phyloP scores from a whole-genome alignment of 2,113 vertebrate genomes.

The Melanerpes formicivorus region DNA sequence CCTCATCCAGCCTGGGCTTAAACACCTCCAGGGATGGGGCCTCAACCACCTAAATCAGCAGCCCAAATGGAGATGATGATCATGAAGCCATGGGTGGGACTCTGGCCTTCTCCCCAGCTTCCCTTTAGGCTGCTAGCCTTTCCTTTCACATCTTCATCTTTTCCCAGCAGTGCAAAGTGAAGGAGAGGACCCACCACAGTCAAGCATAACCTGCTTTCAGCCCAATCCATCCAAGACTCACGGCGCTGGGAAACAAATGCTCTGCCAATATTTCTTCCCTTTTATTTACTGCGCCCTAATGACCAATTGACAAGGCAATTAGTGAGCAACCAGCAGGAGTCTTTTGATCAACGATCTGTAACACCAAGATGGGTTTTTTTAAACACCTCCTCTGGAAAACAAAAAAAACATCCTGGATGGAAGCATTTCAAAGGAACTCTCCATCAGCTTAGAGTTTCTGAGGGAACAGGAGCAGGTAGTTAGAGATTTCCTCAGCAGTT shows the following conservation, averaged over 20 bases:
- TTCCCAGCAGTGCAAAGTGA: neutral
- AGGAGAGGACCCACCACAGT: neutral
- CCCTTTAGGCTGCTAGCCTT: neutral
- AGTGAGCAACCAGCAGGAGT: neutral
- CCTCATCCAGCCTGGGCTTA: no score
- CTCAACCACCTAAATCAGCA: neutral
- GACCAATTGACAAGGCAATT: slow-evolving; percentile 11
- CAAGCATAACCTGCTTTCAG: neutral
- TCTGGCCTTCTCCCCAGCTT: neutral
- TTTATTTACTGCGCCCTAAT: neutral
- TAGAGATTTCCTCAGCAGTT: no score
- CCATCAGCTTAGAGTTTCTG: neutral
- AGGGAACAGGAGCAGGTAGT: neutral
- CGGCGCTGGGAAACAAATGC: neutral
- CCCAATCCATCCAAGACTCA: slow-evolving; percentile 8
- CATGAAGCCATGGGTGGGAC: neutral
- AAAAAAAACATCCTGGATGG: neutral
- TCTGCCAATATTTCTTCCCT: slow-evolving; percentile 26
- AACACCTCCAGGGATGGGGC: no score
- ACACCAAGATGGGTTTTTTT: neutral
- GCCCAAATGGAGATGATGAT: neutral
- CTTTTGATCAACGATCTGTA: slow-evolving; percentile 6
- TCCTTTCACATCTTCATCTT: neutral
- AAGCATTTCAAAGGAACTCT: neutral
- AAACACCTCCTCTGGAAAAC: neutral